Base-by-base conservation (phyloP, 2,113 vertebrate genomes). In the Nasalis larvatus region DNA sequence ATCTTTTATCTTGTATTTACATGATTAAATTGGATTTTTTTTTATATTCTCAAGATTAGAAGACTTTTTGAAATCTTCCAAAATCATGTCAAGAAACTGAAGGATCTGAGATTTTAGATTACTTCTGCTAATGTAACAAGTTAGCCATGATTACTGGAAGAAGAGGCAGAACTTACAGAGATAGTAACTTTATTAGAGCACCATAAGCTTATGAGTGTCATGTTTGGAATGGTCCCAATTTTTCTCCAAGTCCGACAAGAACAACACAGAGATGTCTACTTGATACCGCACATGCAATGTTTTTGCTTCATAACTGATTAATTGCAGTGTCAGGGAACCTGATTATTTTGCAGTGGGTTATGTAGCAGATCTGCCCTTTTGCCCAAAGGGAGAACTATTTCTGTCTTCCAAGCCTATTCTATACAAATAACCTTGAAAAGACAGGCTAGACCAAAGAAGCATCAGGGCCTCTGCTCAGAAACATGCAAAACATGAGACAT, bases 201-300 rank as follows among this genome's bases (percentile, higher is more conserved):
- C 6, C 47, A 37, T 17, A 40, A 20, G 5, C 11, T 82, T 27
- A 3, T 35, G 23, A 40, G 10, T n/a, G 14, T n/a, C 6, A 37
- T 11, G 14, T 32, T 16, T 58, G 8, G 21, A 74, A 20, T 6
- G 7, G 16, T 49, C 40, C 18, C 35, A 32, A 7, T 23, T 47
- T 9, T 6, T 56, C 32, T 3, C 2, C 20, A n/a, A 8, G 21
- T 42, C 1, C 21, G 1, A 3, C 4, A 4, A 37, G 16, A 2
- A 16, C 14, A 42, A 54, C 16, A 25, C 20, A 18, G 25, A 21
- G 6, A 20, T 12, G 2, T 3, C 21, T 11, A 42, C 16, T 58
- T 78, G 32, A 40, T 25, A 63, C 4, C 27, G 2, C 2, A 32
- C 9, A n/a, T 25, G 3, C 11, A 71, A 4, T 60, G 13, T 4